Conservation (phyloP, 2,888 invertebrate species). For the Linyphia triangularis region DNA sequence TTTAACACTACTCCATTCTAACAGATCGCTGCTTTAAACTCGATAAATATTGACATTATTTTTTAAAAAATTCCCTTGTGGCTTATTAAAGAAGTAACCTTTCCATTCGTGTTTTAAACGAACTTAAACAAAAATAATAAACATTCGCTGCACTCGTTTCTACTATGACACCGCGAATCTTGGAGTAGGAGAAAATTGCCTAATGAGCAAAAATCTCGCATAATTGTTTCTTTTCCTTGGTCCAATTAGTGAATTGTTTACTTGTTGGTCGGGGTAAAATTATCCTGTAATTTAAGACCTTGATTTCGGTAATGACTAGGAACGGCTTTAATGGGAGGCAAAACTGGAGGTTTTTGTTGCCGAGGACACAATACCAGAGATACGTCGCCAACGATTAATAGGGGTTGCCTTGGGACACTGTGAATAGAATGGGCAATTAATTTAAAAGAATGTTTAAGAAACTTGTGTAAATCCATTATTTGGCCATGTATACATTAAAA, state of each 20-base stretch:
- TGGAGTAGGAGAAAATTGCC: background rate
- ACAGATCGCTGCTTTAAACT: too few species aligned
- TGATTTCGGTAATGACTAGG: constrained; percentile 11
- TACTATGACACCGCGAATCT: background rate
- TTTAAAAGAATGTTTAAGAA: background rate
- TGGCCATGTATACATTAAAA: too few species aligned
- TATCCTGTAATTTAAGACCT: constrained; percentile 30
- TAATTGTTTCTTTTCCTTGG: constrained; percentile 21
- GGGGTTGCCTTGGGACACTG: background rate
- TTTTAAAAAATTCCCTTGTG: too few species aligned
- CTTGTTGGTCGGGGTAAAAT: background rate
- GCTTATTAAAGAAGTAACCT: background rate
- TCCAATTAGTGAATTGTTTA: constrained; percentile 32
- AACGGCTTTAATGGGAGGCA: background rate
- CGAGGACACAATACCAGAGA: background rate
- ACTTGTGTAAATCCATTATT: background rate
- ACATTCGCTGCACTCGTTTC: background rate
- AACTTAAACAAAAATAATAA: background rate
- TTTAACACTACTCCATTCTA: too few species aligned
- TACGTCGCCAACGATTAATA: background rate
- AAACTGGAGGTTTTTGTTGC: background rate
- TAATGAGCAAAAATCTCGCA: constrained; percentile 24
- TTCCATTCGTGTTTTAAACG: background rate
- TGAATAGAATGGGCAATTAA: background rate
- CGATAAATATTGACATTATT: too few species aligned